A percentile compares a stretch with the other conserved stretches of the same genome.
phyloP scores from a whole-genome alignment of 1,140 invertebrate genomes.

The Pteromalus puparum region DNA sequence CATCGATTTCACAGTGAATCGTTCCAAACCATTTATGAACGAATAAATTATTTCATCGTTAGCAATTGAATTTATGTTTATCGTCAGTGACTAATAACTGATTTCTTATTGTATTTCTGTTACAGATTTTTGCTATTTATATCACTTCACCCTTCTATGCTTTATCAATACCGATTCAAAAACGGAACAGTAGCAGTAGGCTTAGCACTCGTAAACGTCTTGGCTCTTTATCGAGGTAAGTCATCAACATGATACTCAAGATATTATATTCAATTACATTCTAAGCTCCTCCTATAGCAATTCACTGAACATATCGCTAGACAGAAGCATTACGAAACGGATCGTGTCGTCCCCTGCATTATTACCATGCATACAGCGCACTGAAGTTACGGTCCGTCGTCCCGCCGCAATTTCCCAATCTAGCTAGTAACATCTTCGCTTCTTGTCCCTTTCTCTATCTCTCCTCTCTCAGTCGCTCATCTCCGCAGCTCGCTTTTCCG shows the following conservation, averaged over 20 bases:
- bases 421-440: neutral
- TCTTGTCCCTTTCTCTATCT: neutral
- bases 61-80: no score
- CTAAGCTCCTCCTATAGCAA: neutral
- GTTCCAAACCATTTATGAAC: neutral
- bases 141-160: constrained; percentile 99
- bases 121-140: constrained; percentile 99
- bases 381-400: no score
- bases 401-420: neutral
- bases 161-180: constrained; percentile 99
- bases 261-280: neutral
- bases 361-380: no score
- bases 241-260: no score
- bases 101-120: constrained; percentile 73
- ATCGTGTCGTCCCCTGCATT: no score
- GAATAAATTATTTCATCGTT: no score
- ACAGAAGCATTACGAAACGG: no score
- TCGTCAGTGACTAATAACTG: no score
- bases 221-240: constrained; percentile 98
- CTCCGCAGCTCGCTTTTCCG: neutral
- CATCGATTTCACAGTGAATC: neutral
- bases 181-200: constrained; percentile 98
- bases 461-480: no score
- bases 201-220: constrained; percentile 94
- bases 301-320: neutral